Conservation (phyloP, 1,140 invertebrate species). For the Cotesia chilonis region DNA sequence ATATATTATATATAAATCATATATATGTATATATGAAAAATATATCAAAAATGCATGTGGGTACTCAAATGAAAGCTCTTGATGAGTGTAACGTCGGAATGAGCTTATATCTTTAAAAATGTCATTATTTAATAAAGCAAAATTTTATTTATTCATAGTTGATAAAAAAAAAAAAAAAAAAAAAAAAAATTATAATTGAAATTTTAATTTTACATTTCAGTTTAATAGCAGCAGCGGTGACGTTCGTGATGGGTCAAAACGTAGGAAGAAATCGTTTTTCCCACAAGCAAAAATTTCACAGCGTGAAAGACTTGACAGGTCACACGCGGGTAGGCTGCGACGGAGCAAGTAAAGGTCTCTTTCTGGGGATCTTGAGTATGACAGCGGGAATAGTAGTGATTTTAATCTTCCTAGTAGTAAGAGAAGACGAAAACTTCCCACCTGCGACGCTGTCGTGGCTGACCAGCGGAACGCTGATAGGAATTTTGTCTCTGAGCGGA, state of each 20-base stretch:
- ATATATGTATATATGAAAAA: too few relatives aligned
- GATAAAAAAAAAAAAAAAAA: too few relatives aligned
- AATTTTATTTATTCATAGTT: too few relatives aligned
- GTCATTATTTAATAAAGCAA: too few relatives aligned
- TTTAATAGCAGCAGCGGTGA: conserved; percentile 71
- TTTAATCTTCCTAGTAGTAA: conserved; percentile 73
- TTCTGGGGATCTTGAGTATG: conserved; percentile 71
- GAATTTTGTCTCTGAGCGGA: conserved; percentile 57
- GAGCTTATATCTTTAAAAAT: too few relatives aligned
- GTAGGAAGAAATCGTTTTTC: conserved; percentile 63
- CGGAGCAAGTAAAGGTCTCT: conserved; percentile 70
- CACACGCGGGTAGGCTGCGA: conserved; percentile 65
- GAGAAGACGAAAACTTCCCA: conserved; percentile 68
- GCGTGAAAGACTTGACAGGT: conserved; percentile 53
- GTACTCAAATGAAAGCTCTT: too few relatives aligned
- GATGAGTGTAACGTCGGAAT: too few relatives aligned
- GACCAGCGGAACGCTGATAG: conserved; percentile 62
- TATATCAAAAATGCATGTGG: too few relatives aligned
- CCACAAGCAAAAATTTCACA: conserved; percentile 56
- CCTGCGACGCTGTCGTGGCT: conserved; percentile 62
- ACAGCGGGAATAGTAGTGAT: conserved; percentile 71
- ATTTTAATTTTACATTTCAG: conserved; percentile 50
- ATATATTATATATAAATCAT: too few relatives aligned
- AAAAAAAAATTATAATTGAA: not conserved
- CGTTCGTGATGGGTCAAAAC: conserved; percentile 71